Conservation (phyloP, 1,140 invertebrate genomes). For the Listronotus bonariensis region DNA sequence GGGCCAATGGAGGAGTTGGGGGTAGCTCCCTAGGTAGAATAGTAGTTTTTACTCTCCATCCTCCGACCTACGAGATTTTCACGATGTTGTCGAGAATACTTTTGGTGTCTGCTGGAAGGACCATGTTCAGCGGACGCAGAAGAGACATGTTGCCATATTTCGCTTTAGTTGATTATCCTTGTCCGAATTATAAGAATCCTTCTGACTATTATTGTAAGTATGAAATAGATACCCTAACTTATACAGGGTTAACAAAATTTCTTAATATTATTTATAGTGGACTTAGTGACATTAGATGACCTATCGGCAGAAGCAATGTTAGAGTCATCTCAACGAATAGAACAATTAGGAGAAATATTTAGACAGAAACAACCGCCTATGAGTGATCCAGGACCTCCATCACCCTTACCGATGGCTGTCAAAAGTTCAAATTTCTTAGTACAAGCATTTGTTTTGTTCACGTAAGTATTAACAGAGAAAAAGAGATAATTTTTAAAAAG, state of each 20-base stretch:
- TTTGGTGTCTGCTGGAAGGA: conserved; percentile 83
- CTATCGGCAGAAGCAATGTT: conserved; percentile 90
- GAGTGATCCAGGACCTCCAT: conserved; percentile 77
- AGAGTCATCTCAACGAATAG: conserved; percentile 91
- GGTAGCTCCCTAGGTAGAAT: conserved; percentile 65
- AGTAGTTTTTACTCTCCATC: conserved; percentile 90
- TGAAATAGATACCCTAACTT: not conserved
- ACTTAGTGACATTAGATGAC: conserved; percentile 91
- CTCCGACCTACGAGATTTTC: conserved; percentile 93
- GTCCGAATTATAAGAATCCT: conserved; percentile 94
- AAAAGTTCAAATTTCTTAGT: conserved; percentile 63
- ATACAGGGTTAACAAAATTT: not conserved
- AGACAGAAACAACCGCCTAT: conserved; percentile 68
- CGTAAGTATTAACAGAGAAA: conserved; percentile 71
- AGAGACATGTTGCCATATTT: conserved; percentile 92
- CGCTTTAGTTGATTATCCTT: conserved; percentile 90
- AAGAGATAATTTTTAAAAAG: too few relatives aligned
- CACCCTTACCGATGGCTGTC: conserved; percentile 70
- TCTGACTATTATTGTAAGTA: conserved; percentile 93
- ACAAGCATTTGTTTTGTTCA: conserved; percentile 72
- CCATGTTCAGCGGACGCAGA: conserved; percentile 88
- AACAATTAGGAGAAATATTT: conserved; percentile 84
- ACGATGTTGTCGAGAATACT: conserved; percentile 90
- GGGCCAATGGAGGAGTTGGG: conserved; percentile 76
- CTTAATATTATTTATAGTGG: conserved; percentile 66